Conservation (phyloP, 1,140 invertebrate genomes). For the Melitaea cinxia region DNA sequence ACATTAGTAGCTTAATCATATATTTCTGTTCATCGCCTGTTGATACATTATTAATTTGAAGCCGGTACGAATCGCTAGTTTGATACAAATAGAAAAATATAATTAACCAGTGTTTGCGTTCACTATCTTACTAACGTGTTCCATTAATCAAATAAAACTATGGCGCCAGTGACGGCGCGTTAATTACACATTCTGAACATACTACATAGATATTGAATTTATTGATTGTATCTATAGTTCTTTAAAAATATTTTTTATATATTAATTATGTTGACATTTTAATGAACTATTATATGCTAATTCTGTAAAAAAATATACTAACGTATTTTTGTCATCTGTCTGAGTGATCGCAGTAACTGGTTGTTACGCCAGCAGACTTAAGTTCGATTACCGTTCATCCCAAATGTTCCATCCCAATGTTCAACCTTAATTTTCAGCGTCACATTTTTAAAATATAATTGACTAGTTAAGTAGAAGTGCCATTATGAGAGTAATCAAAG, state of each 20-base stretch:
- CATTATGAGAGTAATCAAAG: no score
- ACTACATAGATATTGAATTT: background rate
- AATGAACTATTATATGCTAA: background rate
- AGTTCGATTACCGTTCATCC: no score
- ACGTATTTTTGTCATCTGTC: no score
- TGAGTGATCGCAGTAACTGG: no score
- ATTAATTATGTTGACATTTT: background rate
- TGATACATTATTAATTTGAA: background rate
- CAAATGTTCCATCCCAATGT: no score
- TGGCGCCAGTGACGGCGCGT: constrained; percentile 1
- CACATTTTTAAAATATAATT: no score
- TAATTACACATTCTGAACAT: background rate
- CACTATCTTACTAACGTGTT: constrained; percentile 1
- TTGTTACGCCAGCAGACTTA: no score
- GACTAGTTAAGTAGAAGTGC: no score
- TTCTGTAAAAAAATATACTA: no score
- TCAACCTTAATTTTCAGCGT: no score
- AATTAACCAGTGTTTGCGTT: background rate
- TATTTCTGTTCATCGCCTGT: no score
- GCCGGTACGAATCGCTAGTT: background rate
- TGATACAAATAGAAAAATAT: background rate
- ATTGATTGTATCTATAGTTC: background rate
- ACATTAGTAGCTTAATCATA: no score
- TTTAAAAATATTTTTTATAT: background rate
- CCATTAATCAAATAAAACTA: background rate